phyloP scores from a whole-genome alignment of 2,113 vertebrate genomes.

The Ictidomys tridecemlineatus region DNA sequence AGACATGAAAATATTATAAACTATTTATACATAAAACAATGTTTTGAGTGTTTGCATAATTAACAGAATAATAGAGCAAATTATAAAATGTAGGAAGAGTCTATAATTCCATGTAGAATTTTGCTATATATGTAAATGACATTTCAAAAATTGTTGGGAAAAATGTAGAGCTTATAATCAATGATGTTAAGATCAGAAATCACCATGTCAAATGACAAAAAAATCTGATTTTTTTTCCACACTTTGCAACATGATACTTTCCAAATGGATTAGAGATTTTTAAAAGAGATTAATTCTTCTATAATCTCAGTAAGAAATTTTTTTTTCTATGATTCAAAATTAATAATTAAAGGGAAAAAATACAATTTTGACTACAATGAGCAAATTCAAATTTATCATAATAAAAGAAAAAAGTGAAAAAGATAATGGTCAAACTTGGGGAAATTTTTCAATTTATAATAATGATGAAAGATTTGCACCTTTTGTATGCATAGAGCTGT shows the following conservation, averaged over 20 bases:
- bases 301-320: neutral
- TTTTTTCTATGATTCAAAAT: neutral
- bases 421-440: neutral
- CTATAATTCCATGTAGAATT: neutral
- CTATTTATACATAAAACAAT: neutral
- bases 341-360: neutral
- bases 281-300: neutral
- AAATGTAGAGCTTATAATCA: neutral
- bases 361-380: neutral
- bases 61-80: neutral
- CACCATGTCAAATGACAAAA: slow-evolving; percentile 1
- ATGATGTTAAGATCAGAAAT: neutral
- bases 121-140: neutral
- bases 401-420: neutral
- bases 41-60: neutral
- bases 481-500: neutral
- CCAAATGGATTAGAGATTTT: neutral
- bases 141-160: neutral
- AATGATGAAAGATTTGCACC: neutral
- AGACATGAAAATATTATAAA: neutral
- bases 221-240: neutral
- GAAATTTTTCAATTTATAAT: neutral
- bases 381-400: neutral
- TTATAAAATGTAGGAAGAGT: neutral
- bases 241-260: neutral